phyloP scores from a whole-genome alignment of 2,888 invertebrate species.

The Melanchra persicariae region DNA sequence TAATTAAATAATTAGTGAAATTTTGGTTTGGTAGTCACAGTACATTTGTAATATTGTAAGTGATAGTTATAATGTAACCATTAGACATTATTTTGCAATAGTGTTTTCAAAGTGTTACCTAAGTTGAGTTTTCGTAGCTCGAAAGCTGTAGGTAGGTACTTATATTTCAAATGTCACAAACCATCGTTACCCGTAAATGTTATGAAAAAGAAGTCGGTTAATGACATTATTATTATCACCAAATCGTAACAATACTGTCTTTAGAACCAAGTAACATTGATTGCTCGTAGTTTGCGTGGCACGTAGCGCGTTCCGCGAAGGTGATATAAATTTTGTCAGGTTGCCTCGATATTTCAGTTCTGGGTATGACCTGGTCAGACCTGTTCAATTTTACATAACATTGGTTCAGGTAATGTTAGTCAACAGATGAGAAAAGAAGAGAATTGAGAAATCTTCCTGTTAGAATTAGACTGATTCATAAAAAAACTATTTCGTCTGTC shows the following conservation, averaged over 20 bases:
- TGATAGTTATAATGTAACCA: neutral
- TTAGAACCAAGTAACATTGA: neutral
- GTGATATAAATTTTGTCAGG: neutral
- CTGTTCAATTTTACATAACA: neutral
- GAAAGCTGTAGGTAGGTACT: neutral
- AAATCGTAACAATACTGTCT: neutral
- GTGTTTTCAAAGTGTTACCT: neutral
- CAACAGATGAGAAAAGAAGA: neutral
- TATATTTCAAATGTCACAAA: neutral
- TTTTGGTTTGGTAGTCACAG: too few species aligned
- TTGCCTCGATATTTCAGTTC: neutral
- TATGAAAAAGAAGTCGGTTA: too few species aligned
- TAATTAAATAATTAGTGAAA: constrained; percentile 4
- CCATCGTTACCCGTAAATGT: neutral
- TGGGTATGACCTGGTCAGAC: neutral
- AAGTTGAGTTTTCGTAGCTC: neutral
- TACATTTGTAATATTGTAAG: too few species aligned
- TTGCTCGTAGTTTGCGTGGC: constrained; percentile 1
- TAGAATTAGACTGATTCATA: neutral
- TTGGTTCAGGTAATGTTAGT: neutral
- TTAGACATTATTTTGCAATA: neutral
- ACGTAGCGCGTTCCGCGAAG: neutral
- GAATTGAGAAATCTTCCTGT: neutral
- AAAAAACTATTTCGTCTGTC: too few species aligned
- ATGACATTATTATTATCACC: neutral